A percentile compares a stretch with the other conserved stretches of the same genome.
Evolutionary conservation across 1,140 invertebrate species (phyloP).

Genomic region (Cephus cinctus): DNA sequence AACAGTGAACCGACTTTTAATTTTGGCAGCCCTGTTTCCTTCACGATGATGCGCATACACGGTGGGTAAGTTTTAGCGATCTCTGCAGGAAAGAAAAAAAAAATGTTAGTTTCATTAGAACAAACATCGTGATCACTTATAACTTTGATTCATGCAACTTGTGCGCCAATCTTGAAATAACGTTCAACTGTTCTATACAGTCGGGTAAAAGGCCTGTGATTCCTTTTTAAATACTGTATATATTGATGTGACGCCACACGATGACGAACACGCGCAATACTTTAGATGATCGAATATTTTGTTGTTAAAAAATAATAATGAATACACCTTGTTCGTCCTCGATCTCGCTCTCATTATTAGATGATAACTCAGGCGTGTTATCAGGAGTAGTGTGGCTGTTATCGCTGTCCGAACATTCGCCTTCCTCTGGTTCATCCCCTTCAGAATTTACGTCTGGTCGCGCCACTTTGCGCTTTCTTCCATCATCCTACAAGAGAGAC

Average conservation of each 20-base stretch:
- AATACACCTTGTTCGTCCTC: conserved; percentile 43
- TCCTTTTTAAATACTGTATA: too few relatives aligned
- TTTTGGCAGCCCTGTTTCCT: conserved; percentile 66
- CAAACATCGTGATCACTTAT: too few relatives aligned
- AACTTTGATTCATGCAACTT: too few relatives aligned
- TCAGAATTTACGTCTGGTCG: conserved; percentile 26
- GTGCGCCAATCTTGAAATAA: too few relatives aligned
- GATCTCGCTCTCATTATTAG: conserved; percentile 38
- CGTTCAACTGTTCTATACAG: too few relatives aligned
- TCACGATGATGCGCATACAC: conserved; percentile 84
- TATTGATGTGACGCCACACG: too few relatives aligned
- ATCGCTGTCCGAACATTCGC: conserved; percentile 64
- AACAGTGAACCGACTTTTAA: conserved; percentile 77
- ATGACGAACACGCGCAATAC: too few relatives aligned
- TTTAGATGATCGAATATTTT: too few relatives aligned
- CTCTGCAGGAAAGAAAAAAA: conserved; percentile 62
- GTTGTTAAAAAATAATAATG: conserved; percentile 12
- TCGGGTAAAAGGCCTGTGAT: too few relatives aligned
- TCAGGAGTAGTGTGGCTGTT: conserved; percentile 29
- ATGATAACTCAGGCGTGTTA: conserved; percentile 24
- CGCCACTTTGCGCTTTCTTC: conserved; percentile 40
- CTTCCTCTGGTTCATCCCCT: conserved; percentile 59
- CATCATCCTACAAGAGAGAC: conserved; percentile 47
- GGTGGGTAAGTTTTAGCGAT: conserved; percentile 75
- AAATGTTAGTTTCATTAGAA: background rate